Conservation (phyloP, 2,888 invertebrate genomes). For the Onthophagus sagittarius region DNA sequence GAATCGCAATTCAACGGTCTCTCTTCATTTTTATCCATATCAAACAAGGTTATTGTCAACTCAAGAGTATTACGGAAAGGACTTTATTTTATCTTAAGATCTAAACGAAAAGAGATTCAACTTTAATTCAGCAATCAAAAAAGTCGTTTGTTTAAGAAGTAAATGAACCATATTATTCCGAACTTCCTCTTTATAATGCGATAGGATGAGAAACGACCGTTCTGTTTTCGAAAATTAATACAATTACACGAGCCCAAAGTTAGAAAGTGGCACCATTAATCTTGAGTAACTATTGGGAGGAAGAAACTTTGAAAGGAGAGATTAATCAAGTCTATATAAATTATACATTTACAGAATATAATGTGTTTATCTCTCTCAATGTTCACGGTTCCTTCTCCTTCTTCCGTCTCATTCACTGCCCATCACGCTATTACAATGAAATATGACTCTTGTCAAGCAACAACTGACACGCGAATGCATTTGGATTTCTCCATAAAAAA, state of each 20-base stretch:
- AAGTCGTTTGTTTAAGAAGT: not conserved
- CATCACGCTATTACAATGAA: not conserved
- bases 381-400: not conserved
- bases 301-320: slow-evolving; percentile 17
- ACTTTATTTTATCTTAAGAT: not conserved
- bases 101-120: not conserved
- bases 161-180: slow-evolving; percentile 3
- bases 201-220: slow-evolving; percentile 6
- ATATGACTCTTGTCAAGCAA: not conserved
- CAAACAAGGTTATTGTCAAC: not conserved
- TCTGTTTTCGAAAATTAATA: slow-evolving; percentile 14
- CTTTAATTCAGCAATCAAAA: too few relatives aligned
- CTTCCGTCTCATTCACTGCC: not conserved
- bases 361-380: not conserved
- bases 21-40: not conserved
- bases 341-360: slow-evolving; percentile 13
- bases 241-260: slow-evolving; percentile 12
- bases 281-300: slow-evolving; percentile 14
- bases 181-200: not conserved
- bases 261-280: slow-evolving; percentile 23
- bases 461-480: not conserved
- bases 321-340: slow-evolving; percentile 17
- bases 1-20: not conserved
- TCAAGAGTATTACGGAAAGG: not conserved
- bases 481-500: not conserved